Conservation (phyloP, 2,888 invertebrate genomes). For the Caenorhabditis auriculariae region DNA sequence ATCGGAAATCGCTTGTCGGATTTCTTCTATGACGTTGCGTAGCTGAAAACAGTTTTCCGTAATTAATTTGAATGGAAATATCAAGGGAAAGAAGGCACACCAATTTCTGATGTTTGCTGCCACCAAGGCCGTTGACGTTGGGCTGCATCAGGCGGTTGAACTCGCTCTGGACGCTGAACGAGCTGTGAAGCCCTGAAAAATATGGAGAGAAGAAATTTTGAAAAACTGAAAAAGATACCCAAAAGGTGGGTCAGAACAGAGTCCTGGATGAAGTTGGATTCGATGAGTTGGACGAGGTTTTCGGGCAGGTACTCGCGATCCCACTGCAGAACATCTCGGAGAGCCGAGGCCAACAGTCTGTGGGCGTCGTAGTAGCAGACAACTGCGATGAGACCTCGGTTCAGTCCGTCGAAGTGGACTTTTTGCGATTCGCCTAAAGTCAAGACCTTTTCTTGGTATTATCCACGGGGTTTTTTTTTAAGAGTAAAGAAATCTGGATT, state of each 20-base stretch:
- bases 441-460: background rate
- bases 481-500: too few species aligned
- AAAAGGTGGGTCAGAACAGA: constrained; percentile 26
- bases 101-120: constrained; percentile 42
- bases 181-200: constrained; percentile 8
- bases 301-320: constrained; percentile 19
- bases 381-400: constrained; percentile 44
- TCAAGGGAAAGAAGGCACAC: constrained; percentile 8
- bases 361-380: constrained; percentile 54
- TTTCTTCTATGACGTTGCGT: constrained; percentile 31
- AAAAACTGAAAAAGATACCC: constrained; percentile 15
- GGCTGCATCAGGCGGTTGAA: constrained; percentile 35
- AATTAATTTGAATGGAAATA: background rate
- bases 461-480: background rate
- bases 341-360: constrained; percentile 9
- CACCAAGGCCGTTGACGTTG: constrained; percentile 46
- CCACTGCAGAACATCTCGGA: constrained; percentile 27
- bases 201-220: background rate
- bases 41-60: constrained; percentile 13
- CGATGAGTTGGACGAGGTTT: constrained; percentile 13
- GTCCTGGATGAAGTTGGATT: constrained; percentile 19
- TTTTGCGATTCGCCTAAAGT: constrained; percentile 42
- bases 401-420: constrained; percentile 36
- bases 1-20: constrained; percentile 10
- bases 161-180: constrained; percentile 34